Evolutionary conservation across 2,797 vertebrate genomes (phyloP), one percentile per base, ranked within the genome.

Genomic region (Astyanax mexicanus): DNA sequence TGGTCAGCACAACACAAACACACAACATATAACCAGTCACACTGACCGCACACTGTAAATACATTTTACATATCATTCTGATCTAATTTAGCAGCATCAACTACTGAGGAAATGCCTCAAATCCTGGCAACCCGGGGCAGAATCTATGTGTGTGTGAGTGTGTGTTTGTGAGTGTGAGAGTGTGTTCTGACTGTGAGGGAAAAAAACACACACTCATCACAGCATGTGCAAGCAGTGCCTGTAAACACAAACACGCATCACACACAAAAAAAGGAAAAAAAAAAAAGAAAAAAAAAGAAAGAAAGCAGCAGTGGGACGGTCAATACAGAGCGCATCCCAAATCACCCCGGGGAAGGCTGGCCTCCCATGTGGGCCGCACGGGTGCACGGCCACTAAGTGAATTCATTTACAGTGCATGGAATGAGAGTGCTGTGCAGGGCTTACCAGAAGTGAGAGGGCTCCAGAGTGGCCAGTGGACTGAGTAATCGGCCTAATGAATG

Each of bases 401-500:
- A 62, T 81, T 47, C 82, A 89, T 92, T 91, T 90, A 91, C 89
- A 92, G 89, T 91, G 88, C 52, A 91, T 89, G 90, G 87, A 92
- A 92, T 90, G 82, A 92, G 89, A 90, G 88, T 91, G 67, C 71
- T 81, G 69, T 84, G 77, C 49, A 93, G 90, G 85, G 80, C 81
- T 86, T 92, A 92, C 92, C 92, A 92, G 89, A 92, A 93, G 89
- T 91, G 90, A 89, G 90, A 91, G 81, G 91, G 89, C 84, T 93
- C 91, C 89, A 91, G 89, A 88, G 90, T 89, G 89, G 92, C 91
- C 92, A 92, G 89, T 87, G 90, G 91, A 89, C 89, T 92, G 90
- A 92, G 91, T 90, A 93, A 92, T 92, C 91, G 90, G 88, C 91
- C 90, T 92, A 93, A 92, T 91, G 92, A 93, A 92, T 93, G 92